Evolutionary conservation across 2,797 vertebrate genomes (phyloP).

Genomic region (Clarias platycephalus): DNA sequence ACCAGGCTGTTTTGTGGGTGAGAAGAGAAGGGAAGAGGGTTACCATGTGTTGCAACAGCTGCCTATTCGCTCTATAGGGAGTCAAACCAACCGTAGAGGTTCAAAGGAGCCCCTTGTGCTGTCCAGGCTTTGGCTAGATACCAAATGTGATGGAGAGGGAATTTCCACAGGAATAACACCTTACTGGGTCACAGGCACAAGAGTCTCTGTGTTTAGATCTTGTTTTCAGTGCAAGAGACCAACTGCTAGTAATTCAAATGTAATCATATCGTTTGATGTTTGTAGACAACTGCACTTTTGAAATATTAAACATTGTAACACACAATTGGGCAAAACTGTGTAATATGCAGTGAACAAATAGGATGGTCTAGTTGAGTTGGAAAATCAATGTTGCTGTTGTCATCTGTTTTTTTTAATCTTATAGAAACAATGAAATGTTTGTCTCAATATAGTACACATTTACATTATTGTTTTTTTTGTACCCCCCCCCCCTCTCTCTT

Average conservation of each 20-base stretch:
- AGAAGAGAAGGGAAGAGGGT: conserved; percentile 26
- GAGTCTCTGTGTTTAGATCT: not conserved
- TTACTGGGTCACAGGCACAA: not conserved
- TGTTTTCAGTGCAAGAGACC: not conserved
- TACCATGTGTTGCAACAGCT: conserved; percentile 53
- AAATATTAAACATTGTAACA: not conserved
- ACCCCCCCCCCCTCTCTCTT: no score
- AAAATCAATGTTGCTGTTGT: not conserved
- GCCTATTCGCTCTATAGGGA: conserved; percentile 26
- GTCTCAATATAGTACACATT: not conserved
- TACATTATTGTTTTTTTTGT: no score
- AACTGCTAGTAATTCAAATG: not conserved
- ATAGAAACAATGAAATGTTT: not conserved
- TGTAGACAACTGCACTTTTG: not conserved
- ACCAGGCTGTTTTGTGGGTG: conserved; percentile 28
- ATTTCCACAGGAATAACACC: conserved; percentile 13
- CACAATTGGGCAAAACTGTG: not conserved
- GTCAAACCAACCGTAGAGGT: conserved; percentile 28
- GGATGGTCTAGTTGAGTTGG: not conserved
- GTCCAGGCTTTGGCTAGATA: conserved; percentile 18
- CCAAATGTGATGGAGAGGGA: conserved; percentile 27
- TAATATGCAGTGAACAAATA: not conserved
- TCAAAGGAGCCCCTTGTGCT: conserved; percentile 31
- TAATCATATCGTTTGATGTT: not conserved
- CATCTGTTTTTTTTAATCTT: not conserved